A percentile compares a stretch with the other conserved stretches of the same genome.
Conservation (phyloP, 2,888 invertebrate genomes). For the Scaptomyza parva region DNA sequence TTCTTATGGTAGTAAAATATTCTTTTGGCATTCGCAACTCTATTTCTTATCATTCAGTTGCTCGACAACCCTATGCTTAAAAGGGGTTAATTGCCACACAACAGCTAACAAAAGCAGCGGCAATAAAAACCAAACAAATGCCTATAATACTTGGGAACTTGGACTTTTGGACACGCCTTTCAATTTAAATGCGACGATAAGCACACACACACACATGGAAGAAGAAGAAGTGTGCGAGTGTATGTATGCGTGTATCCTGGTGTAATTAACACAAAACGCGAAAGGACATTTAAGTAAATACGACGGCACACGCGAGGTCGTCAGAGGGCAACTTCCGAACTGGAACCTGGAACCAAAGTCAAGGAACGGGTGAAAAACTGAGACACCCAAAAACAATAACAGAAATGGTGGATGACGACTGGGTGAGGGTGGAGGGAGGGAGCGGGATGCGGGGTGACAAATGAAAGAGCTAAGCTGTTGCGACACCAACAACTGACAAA, state of each 20-base stretch:
- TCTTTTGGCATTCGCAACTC: background rate
- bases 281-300: conserved; percentile 71
- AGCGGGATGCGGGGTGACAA: conserved; percentile 40
- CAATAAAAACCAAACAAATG: conserved; percentile 59
- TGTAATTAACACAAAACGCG: conserved; percentile 72
- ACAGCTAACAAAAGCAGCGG: conserved; percentile 43
- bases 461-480: conserved; percentile 64
- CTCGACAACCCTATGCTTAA: conserved; percentile 42
- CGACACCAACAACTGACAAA: conserved; percentile 45
- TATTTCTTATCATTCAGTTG: background rate
- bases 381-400: conserved; percentile 14
- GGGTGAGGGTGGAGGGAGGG: conserved; percentile 25
- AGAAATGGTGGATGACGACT: conserved; percentile 23
- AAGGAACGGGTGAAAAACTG: conserved; percentile 53
- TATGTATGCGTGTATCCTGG: conserved; percentile 30
- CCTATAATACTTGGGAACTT: conserved; percentile 32
- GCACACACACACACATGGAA: conserved; percentile 17
- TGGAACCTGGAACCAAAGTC: conserved; percentile 7
- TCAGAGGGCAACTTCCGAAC: conserved; percentile 38
- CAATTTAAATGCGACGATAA: conserved; percentile 71
- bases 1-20: background rate
- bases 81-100: conserved; percentile 73
- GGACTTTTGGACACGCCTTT: conserved; percentile 72
- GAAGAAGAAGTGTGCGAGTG: conserved; percentile 2
- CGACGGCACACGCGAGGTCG: conserved; percentile 60